Percentiles rank a stretch among this genome's conserved stretches.
These are phyloP conservation scores for Hydra vulgaris DNA, from an alignment of 30 jellyfish, hydroid and myxozoan genomes.

Conservation along the genomic window DNA sequence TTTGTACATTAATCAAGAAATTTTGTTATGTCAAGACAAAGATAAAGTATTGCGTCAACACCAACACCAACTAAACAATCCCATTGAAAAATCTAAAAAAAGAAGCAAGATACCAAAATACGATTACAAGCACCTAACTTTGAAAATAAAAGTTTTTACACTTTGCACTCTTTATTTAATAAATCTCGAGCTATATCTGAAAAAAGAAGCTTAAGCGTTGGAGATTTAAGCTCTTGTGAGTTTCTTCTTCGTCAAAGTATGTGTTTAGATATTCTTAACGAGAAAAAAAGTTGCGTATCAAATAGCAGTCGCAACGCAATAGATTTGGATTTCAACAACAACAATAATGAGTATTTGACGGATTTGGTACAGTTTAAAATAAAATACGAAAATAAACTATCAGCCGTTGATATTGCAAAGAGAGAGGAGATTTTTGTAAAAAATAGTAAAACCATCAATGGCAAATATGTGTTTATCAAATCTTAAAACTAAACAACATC, in stretches of 20 bases:
- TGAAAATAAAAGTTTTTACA: no score
- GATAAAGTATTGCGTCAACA: no score
- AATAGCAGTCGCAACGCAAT: slow-evolving; percentile 17
- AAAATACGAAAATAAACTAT: slow-evolving; percentile 2
- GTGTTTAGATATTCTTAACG: slow-evolving; percentile 21
- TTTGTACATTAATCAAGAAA: no score
- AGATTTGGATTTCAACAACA: neutral
- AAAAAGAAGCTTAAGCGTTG: neutral
- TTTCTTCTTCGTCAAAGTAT: slow-evolving; percentile 24
- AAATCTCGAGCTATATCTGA: neutral
- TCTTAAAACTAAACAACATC: no score
- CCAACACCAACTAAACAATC: neutral
- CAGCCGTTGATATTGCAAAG: slow-evolving; percentile 24
- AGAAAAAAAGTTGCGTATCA: slow-evolving; percentile 2
- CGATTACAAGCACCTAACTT: neutral
- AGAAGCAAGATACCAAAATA: neutral
- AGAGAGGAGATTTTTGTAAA: neutral
- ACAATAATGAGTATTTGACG: slow-evolving; percentile 7
- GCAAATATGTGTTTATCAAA: no score
- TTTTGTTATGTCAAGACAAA: neutral
- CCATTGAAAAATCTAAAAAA: neutral
- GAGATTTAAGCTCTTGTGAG: neutral
- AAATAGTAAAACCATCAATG: no score
- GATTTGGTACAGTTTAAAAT: slow-evolving; percentile 24
- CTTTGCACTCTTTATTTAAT: neutral